Conservation (phyloP, 2,797 vertebrate species). For the Leuciscus waleckii region DNA sequence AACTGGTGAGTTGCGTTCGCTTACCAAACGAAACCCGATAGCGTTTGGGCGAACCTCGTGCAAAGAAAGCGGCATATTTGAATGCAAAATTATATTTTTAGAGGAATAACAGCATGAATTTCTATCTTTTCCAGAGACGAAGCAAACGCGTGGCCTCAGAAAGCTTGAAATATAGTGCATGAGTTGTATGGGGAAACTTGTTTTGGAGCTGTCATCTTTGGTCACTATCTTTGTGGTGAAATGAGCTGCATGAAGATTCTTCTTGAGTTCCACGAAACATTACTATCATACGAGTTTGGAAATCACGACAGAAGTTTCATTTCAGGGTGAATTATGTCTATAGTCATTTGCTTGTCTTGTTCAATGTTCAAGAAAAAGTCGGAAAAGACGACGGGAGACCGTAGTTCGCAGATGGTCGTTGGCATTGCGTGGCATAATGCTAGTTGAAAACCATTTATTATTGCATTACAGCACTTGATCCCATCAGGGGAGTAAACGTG, state of each 20-base stretch:
- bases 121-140: background rate
- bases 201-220: background rate
- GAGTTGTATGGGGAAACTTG: background rate
- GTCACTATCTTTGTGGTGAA: background rate
- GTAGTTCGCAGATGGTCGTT: background rate
- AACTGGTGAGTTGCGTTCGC: background rate
- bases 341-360: background rate
- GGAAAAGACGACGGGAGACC: background rate
- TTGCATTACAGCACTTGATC: conserved; percentile 15
- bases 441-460: background rate
- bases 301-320: background rate
- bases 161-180: background rate
- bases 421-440: background rate
- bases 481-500: background rate
- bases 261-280: background rate
- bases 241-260: background rate
- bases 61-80: background rate
- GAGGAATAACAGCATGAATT: background rate
- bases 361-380: background rate
- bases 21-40: background rate
- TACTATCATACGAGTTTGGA: background rate
- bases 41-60: background rate
- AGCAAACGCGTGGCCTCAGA: background rate
- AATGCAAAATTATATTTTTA: background rate
- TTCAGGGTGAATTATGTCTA: background rate